Percentiles rank a stretch among this genome's conserved stretches.
These are phyloP conservation scores for Tetragnatha versicolor DNA, from an alignment of 1,140 invertebrate genomes.

Conservation along the genomic window DNA sequence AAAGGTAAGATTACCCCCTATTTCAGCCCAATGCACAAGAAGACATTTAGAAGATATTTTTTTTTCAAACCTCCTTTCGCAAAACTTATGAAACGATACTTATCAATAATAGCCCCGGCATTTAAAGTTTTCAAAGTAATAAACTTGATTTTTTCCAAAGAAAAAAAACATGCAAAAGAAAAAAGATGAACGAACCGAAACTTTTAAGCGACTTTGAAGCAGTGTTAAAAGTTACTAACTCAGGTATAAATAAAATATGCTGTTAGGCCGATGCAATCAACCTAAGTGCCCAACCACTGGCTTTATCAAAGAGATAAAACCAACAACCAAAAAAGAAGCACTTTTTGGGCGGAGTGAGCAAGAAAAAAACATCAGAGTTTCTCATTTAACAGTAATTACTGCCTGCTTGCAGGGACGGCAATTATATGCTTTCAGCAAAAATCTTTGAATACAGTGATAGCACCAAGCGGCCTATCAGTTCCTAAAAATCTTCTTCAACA, in stretches of 20 bases:
- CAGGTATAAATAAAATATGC: constrained; percentile 47
- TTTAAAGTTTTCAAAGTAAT: constrained; percentile 44
- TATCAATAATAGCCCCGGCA: constrained; percentile 33
- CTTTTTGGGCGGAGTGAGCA: not conserved
- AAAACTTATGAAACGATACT: constrained; percentile 43
- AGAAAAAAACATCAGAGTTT: constrained; percentile 25
- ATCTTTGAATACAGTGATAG: constrained; percentile 47
- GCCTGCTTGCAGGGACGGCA: constrained; percentile 15
- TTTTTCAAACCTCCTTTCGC: too few relatives aligned
- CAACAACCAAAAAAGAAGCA: constrained; percentile 9
- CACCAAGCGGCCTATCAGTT: constrained; percentile 17
- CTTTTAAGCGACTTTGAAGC: constrained; percentile 46
- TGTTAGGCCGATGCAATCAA: constrained; percentile 46
- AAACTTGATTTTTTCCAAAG: too few relatives aligned
- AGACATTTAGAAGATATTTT: too few relatives aligned
- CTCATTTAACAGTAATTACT: constrained; percentile 52
- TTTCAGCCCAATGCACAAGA: too few relatives aligned
- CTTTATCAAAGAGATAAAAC: constrained; percentile 27
- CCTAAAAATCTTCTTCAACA: constrained; percentile 50
- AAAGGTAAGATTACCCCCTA: too few relatives aligned
- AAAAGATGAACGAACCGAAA: constrained; percentile 13
- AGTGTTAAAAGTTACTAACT: constrained; percentile 49
- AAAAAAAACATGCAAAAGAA: too few relatives aligned
- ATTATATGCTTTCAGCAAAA: constrained; percentile 51
- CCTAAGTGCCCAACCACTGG: constrained; percentile 24